phyloP scores from a whole-genome alignment of 2,888 invertebrate species.

The Lasius platythorax region DNA sequence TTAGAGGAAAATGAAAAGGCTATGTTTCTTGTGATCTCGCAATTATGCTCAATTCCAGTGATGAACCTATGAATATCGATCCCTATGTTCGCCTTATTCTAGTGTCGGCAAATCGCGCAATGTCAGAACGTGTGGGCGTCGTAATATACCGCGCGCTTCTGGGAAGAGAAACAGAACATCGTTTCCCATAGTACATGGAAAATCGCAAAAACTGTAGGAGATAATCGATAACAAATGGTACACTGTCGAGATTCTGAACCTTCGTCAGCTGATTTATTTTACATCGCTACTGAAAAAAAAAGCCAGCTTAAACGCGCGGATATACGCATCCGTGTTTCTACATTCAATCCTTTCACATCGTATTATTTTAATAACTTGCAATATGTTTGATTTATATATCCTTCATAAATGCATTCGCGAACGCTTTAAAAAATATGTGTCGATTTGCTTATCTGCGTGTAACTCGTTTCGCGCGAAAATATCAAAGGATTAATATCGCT shows the following conservation, averaged over 20 bases:
- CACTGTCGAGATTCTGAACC: neutral
- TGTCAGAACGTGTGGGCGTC: neutral
- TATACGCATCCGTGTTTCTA: neutral
- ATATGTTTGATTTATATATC: neutral
- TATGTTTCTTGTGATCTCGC: neutral
- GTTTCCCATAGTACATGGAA: neutral
- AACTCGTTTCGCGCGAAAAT: neutral
- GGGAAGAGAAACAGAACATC: neutral
- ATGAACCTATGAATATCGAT: slow-evolving; percentile 8
- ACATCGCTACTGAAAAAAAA: neutral
- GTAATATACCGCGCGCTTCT: neutral
- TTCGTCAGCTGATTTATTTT: neutral
- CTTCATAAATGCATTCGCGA: neutral
- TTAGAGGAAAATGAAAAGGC: neutral
- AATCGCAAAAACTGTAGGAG: slow-evolving; percentile 7
- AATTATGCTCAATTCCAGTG: slow-evolving; percentile 14
- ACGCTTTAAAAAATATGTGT: neutral
- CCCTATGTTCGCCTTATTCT: slow-evolving; percentile 3
- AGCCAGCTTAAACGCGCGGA: neutral
- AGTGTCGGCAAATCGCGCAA: slow-evolving; percentile 10
- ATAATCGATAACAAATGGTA: neutral
- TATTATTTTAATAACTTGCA: slow-evolving; percentile 26
- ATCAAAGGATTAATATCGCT: neutral
- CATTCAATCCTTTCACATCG: neutral
- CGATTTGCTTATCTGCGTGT: neutral